Conservation (phyloP, 2,113 vertebrate genomes). For the Paradisaea rubra region DNA sequence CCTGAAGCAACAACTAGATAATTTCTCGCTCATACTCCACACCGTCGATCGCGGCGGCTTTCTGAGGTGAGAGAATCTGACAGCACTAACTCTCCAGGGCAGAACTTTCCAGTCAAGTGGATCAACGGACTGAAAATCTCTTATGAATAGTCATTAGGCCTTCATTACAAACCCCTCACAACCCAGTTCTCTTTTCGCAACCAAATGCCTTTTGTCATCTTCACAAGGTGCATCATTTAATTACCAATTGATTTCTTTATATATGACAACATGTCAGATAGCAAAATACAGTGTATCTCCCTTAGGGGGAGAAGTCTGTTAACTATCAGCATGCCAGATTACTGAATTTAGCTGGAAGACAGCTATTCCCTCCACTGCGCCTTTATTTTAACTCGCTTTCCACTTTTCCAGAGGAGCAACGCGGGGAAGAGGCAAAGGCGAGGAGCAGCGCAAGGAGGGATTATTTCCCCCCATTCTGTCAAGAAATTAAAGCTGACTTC, state of each 20-base stretch:
- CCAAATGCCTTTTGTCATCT: slow-evolving; percentile 99
- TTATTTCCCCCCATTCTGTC: background rate
- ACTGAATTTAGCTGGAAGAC: slow-evolving; percentile 65
- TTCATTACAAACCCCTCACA: slow-evolving; percentile 96
- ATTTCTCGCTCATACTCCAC: slow-evolving; percentile 91
- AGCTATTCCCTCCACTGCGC: slow-evolving; percentile 50
- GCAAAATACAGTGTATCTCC: slow-evolving; percentile 89
- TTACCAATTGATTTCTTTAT: slow-evolving; percentile 99
- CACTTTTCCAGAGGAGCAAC: slow-evolving; percentile 12
- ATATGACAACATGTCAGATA: slow-evolving; percentile 98
- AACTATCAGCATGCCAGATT: slow-evolving; percentile 82
- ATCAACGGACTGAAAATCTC: slow-evolving; percentile 97
- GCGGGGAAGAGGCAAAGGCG: background rate
- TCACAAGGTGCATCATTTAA: slow-evolving; percentile 99
- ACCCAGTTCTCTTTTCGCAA: slow-evolving; percentile 87
- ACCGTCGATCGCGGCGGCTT: slow-evolving; percentile 91
- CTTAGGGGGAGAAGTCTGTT: slow-evolving; percentile 80
- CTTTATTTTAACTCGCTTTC: slow-evolving; percentile 49
- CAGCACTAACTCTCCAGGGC: slow-evolving; percentile 97
- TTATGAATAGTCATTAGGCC: slow-evolving; percentile 99
- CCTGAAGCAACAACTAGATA: slow-evolving; percentile 87
- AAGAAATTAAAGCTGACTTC: slow-evolving; percentile 1
- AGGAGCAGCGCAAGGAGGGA: background rate
- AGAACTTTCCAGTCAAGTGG: slow-evolving; percentile 99
- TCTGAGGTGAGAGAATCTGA: slow-evolving; percentile 99